Evolutionary conservation across 1,140 invertebrate species (phyloP), one percentile per base, ranked within the genome.

Genomic region (Amyelois transitella): DNA sequence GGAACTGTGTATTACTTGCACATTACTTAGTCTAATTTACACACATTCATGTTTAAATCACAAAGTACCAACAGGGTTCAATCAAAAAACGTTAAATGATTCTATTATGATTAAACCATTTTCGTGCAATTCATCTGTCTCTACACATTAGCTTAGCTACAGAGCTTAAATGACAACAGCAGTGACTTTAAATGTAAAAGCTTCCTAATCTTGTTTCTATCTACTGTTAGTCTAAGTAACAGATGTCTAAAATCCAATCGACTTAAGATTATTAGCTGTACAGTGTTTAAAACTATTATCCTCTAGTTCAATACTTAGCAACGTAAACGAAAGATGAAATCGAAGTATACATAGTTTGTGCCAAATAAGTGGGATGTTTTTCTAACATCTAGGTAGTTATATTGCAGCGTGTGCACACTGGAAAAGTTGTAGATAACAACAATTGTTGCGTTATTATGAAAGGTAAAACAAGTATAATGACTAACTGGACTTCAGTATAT

Each of bases 141-240:
- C 20, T 19, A 24, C 45, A 5, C n/a, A 45, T 18, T 18, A 18
- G 14, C 22, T 20, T 43, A 53, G 21, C 12, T 25, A 45, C 17
- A 38, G 1, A 49, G 25, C 53, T 49, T 55, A 55, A 8, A 12
- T 20, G 12, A 19, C 49, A 48, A 24, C 45, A 32, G 58, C 52
- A 53, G 28, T 53, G 44, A 49, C 43, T 58, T 44, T 49, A 49
- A 56, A 53, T 55, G 51, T 58, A 50, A 14, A 58, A 53, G 57
- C 56, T 14, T 53, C 48, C 56, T 58, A 58, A 58, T 25, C 53
- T 2, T 45, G 17, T 45, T 45, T 48, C 19, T 48, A 48, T 20
- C 24, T 38, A 45, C 43, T 22, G 38, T 21, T 14, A 32, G 49
- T 55, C 53, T 55, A 55, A 53, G 19, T 14, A 21, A 48, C 45